phyloP scores from a whole-genome alignment of 2,113 vertebrate species.

The Tupaia tana region DNA sequence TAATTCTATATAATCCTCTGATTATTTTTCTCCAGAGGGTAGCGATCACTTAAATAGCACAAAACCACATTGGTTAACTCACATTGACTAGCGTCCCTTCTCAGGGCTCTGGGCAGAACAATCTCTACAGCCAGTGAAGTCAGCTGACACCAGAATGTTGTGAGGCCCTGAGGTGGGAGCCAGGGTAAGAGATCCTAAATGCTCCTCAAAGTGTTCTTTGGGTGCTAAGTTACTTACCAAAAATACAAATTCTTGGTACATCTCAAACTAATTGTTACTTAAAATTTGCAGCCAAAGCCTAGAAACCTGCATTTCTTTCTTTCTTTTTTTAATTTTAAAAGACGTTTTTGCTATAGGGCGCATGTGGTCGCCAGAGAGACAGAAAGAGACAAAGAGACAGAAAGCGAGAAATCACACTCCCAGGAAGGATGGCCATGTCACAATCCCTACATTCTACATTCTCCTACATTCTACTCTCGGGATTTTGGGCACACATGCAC shows the following conservation, averaged over 20 bases:
- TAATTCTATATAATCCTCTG: constrained; percentile 71
- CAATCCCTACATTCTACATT: too few species aligned
- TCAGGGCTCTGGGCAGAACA: background rate
- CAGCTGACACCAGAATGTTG: background rate
- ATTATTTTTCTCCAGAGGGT: constrained; percentile 64
- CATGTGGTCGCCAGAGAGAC: too few species aligned
- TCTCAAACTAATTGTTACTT: background rate
- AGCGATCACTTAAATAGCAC: constrained; percentile 55
- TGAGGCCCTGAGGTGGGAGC: background rate
- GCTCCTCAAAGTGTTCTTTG: background rate
- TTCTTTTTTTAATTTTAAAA: too few species aligned
- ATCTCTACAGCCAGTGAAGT: background rate
- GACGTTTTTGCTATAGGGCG: too few species aligned
- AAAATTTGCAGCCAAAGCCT: background rate
- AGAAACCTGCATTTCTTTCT: background rate
- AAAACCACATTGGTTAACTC: constrained; percentile 57
- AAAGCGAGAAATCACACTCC: too few species aligned
- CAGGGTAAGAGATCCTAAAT: background rate
- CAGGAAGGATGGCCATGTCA: too few species aligned
- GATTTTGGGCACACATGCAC: too few species aligned
- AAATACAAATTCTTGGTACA: background rate
- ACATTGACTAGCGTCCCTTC: background rate
- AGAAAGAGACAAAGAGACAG: too few species aligned
- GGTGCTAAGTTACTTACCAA: background rate
- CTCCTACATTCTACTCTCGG: too few species aligned